Percentiles rank a stretch among this genome's conserved stretches.
phyloP scores from a whole-genome alignment of 2,113 vertebrate genomes.

The Xiphophorus hellerii region DNA sequence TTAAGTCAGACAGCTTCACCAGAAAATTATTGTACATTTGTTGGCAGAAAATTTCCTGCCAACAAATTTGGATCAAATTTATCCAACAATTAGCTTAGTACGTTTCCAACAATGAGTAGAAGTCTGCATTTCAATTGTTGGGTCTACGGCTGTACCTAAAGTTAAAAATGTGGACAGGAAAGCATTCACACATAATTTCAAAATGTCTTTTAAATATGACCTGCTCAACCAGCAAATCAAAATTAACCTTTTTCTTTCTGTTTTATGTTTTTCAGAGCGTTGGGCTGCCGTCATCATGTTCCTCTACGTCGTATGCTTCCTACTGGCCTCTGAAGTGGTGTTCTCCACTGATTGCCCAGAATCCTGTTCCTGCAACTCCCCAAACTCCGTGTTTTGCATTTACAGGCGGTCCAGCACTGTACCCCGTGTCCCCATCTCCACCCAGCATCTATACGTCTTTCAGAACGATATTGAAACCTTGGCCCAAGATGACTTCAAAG shows the following conservation, averaged over 20 bases:
- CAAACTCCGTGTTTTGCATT: slow-evolving; percentile 69
- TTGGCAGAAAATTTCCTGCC: not conserved
- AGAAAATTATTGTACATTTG: not conserved
- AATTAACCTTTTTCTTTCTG: slow-evolving; percentile 5
- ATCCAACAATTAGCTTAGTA: no score
- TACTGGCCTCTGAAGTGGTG: slow-evolving; percentile 53
- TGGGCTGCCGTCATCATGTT: slow-evolving; percentile 59
- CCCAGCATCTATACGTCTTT: slow-evolving; percentile 84
- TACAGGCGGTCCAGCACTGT: slow-evolving; percentile 63
- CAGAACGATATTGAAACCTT: slow-evolving; percentile 84
- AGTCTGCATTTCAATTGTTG: no score
- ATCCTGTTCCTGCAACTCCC: slow-evolving; percentile 55
- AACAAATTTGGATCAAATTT: not conserved
- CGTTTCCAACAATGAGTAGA: no score
- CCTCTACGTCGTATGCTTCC: slow-evolving; percentile 49
- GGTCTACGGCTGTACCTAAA: no score
- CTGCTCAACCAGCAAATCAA: not conserved
- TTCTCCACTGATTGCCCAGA: slow-evolving; percentile 68
- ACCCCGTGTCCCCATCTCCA: slow-evolving; percentile 82
- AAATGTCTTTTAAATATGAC: not conserved
- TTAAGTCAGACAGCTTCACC: not conserved
- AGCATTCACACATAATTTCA: not conserved
- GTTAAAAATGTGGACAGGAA: not conserved
- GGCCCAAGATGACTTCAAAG: slow-evolving; percentile 79
- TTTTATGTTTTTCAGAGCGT: slow-evolving; percentile 58